phyloP scores from a whole-genome alignment of 1,140 invertebrate genomes.

The Drosophila setifemur region DNA sequence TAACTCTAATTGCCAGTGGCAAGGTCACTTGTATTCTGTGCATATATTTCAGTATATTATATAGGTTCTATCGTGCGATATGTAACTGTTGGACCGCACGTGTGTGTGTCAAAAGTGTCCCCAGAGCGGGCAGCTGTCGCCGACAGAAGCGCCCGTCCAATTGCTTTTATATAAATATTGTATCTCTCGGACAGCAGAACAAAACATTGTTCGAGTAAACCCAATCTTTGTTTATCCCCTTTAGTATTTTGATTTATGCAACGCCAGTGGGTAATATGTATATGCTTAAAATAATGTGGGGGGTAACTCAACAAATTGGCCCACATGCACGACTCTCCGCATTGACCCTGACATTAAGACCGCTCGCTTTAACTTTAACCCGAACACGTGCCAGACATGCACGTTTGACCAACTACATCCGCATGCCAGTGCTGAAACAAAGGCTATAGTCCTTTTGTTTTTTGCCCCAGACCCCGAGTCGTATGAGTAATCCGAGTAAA shows the following conservation, averaged over 20 bases:
- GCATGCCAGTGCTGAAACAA: slow-evolving; percentile 57
- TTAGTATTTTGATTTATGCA: slow-evolving; percentile 61
- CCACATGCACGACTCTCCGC: slow-evolving; percentile 43
- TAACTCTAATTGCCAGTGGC: slow-evolving; percentile 69
- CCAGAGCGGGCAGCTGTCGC: slow-evolving; percentile 56
- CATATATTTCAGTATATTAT: background rate
- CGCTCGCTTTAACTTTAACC: slow-evolving; percentile 47
- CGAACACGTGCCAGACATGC: slow-evolving; percentile 71
- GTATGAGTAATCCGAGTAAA: slow-evolving; percentile 73
- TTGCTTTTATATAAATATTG: slow-evolving; percentile 61
- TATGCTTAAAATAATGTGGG: slow-evolving; percentile 28
- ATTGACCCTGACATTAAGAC: slow-evolving; percentile 76
- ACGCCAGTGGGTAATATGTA: slow-evolving; percentile 31
- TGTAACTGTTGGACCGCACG: slow-evolving; percentile 27
- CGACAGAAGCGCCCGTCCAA: slow-evolving; percentile 50
- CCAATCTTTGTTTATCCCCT: slow-evolving; percentile 34
- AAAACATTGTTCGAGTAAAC: slow-evolving; percentile 35
- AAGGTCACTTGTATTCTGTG: slow-evolving; percentile 50
- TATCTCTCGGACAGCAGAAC: slow-evolving; percentile 37
- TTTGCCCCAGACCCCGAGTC: slow-evolving; percentile 12
- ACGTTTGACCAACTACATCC: slow-evolving; percentile 68
- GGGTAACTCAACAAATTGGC: slow-evolving; percentile 47
- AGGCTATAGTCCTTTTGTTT: background rate
- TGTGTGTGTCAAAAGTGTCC: slow-evolving; percentile 57
- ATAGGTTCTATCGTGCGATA: background rate